These are phyloP conservation scores for Campoplex capitator DNA, from an alignment of 2,888 invertebrate species.

Conservation along the genomic window DNA sequence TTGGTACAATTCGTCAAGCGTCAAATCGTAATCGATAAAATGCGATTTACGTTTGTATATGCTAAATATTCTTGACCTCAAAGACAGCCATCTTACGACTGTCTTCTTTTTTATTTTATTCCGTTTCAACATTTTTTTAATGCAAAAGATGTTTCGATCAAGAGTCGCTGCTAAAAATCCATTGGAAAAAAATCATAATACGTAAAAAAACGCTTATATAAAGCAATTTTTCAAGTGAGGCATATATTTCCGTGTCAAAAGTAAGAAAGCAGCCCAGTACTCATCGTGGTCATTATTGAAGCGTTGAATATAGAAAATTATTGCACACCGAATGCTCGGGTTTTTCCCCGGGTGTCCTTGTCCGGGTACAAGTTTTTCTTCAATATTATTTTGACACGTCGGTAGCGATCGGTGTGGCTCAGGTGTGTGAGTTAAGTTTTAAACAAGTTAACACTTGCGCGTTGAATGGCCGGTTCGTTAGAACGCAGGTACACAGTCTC, in stretches of 20 bases:
- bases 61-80: background rate
- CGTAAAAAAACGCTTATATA: background rate
- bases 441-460: constrained; percentile 1
- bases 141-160: background rate
- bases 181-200: no score
- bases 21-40: constrained; percentile 55
- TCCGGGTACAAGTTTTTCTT: constrained; percentile 16
- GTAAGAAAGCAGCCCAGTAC: background rate
- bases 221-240: background rate
- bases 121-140: background rate
- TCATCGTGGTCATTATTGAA: constrained; percentile 29
- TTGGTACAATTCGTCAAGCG: constrained; percentile 67
- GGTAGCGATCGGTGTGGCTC: constrained; percentile 51
- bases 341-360: constrained; percentile 39
- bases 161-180: background rate
- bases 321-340: constrained; percentile 10
- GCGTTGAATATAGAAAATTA: constrained; percentile 28
- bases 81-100: background rate
- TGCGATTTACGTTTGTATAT: constrained; percentile 14
- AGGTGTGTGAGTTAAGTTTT: constrained; percentile 34
- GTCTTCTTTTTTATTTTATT: background rate
- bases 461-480: background rate
- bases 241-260: background rate
- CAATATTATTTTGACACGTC: constrained; percentile 57
- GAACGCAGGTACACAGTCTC: constrained; percentile 18